These are phyloP conservation scores for Zaprionus ornatus DNA, from an alignment of 1,140 invertebrate genomes.

Conservation along the genomic window DNA sequence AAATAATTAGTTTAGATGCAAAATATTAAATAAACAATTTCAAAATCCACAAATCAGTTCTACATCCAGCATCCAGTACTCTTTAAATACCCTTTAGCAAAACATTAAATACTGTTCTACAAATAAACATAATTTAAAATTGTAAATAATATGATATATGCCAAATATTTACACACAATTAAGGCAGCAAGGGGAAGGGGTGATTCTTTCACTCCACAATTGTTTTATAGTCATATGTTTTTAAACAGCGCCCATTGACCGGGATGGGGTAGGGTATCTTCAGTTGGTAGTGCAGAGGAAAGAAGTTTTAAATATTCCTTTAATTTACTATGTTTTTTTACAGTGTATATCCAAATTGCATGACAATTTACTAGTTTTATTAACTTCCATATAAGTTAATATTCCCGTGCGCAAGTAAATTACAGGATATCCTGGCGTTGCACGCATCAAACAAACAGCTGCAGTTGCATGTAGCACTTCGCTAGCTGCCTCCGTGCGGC, in stretches of 20 bases:
- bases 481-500: constrained; percentile 10
- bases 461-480: not conserved
- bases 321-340: too few species aligned
- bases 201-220: not conserved
- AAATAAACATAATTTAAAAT: not conserved
- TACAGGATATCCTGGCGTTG: not conserved
- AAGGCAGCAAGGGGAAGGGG: not conserved
- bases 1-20: too few species aligned
- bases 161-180: constrained; percentile 24
- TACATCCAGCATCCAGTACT: too few species aligned
- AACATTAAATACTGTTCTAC: not conserved
- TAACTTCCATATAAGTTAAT: not conserved
- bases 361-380: not conserved
- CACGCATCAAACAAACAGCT: not conserved
- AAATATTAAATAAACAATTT: too few species aligned
- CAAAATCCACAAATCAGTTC: too few species aligned
- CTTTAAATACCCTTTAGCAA: too few species aligned
- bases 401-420: not conserved
- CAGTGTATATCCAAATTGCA: not conserved
- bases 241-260: not conserved
- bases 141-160: not conserved
- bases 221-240: not conserved
- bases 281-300: not conserved
- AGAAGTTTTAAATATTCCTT: too few species aligned
- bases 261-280: not conserved